These are phyloP conservation scores for Vanessa atalanta DNA, from an alignment of 1,140 invertebrate species.

Conservation along the genomic window DNA sequence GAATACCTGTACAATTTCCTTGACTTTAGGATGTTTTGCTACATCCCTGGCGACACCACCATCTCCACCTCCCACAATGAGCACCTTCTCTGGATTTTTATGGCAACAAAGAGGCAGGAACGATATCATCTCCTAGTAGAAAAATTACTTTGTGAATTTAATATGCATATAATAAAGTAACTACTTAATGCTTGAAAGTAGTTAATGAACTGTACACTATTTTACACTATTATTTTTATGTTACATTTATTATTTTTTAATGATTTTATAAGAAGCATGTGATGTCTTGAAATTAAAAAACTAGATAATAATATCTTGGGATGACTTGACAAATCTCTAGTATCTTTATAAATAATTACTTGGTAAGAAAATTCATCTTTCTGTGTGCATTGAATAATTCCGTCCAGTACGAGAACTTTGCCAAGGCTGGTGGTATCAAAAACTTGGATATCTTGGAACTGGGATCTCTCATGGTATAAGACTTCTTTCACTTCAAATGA, in stretches of 20 bases:
- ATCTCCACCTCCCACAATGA: conserved; percentile 99
- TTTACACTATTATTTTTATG: too few relatives aligned
- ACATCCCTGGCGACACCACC: conserved; percentile 97
- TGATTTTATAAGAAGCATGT: background rate
- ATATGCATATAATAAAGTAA: background rate
- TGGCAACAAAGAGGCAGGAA: conserved; percentile 96
- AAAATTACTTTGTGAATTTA: background rate
- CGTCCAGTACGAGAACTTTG: conserved; percentile 94
- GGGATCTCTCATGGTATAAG: conserved; percentile 90
- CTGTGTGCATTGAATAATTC: conserved; percentile 98
- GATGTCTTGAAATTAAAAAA: too few relatives aligned
- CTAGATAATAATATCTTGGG: too few relatives aligned
- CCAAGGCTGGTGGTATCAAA: conserved; percentile 96
- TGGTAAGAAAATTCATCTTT: conserved; percentile 98
- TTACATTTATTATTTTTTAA: background rate
- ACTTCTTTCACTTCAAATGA: conserved; percentile 94
- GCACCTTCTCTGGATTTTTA: conserved; percentile 93
- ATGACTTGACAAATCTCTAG: too few relatives aligned
- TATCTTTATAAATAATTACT: conserved; percentile 46
- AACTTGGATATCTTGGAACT: conserved; percentile 94
- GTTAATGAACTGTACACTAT: too few relatives aligned
- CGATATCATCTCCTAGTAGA: conserved; percentile 93
- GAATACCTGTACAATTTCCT: conserved; percentile 88
- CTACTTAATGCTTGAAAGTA: too few relatives aligned
- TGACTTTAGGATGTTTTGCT: conserved; percentile 94